Conservation (phyloP, 2,797 vertebrate genomes). For the Ctenosaura bakeri region DNA sequence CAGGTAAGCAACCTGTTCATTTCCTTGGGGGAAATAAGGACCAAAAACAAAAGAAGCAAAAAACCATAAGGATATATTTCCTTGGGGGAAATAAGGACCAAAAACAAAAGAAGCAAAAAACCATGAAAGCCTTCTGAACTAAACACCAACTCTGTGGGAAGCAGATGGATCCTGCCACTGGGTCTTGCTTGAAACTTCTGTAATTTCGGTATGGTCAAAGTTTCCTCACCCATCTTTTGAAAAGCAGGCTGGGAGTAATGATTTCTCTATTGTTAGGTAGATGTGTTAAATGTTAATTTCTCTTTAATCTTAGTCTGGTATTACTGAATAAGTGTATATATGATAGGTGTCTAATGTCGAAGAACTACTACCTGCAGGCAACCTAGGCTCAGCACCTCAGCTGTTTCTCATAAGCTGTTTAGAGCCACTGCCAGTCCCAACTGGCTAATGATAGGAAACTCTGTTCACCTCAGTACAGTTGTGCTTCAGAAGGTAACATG, state of each 20-base stretch:
- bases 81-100: slow-evolving; percentile 30
- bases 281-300: slow-evolving; percentile 7
- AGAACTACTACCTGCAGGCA: slow-evolving; percentile 13
- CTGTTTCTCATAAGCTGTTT: not conserved
- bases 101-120: rapidly evolving
- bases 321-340: not conserved
- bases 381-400: not conserved
- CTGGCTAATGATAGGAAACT: not conserved
- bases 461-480: not conserved
- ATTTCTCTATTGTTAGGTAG: slow-evolving; percentile 28
- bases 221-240: slow-evolving; percentile 69
- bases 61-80: slow-evolving; percentile 23
- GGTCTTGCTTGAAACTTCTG: slow-evolving; percentile 70
- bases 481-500: not conserved
- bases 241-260: slow-evolving; percentile 48
- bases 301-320: not conserved
- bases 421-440: not conserved
- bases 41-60: not conserved
- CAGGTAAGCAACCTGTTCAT: no score
- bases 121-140: not conserved
- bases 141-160: slow-evolving; percentile 51
- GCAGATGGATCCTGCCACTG: slow-evolving; percentile 69
- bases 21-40: slow-evolving; percentile 44
- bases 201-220: slow-evolving; percentile 69
- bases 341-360: slow-evolving; percentile 24